phyloP scores from a whole-genome alignment of 53 echinoderm and acorn worm genomes.

The Astropecten irregularis region DNA sequence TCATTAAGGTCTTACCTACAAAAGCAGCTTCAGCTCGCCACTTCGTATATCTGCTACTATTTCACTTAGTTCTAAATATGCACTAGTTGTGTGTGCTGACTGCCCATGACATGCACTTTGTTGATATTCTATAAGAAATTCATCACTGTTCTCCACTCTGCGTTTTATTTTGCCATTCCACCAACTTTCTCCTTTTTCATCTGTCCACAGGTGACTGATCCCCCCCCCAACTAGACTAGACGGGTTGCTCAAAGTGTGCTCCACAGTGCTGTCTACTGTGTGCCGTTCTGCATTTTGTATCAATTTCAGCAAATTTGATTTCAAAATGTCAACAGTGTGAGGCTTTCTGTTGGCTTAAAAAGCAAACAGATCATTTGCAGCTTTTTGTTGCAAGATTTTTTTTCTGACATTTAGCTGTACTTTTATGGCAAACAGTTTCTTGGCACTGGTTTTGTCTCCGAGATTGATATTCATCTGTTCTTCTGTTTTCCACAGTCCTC shows the following conservation, averaged over 20 bases:
- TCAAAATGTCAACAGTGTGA: slow-evolving; percentile 15
- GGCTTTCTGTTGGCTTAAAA: slow-evolving; percentile 25
- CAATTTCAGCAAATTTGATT: slow-evolving; percentile 18
- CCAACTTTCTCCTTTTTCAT: slow-evolving; percentile 31
- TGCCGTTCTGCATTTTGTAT: slow-evolving; percentile 8
- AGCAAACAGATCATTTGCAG: slow-evolving; percentile 23
- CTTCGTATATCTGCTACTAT: slow-evolving; percentile 18
- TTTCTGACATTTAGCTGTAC: slow-evolving; percentile 25
- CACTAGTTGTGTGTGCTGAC: background rate
- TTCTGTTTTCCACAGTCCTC: slow-evolving; percentile 18
- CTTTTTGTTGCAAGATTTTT: slow-evolving; percentile 42
- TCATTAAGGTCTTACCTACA: background rate
- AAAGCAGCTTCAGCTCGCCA: slow-evolving; percentile 16
- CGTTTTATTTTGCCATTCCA: slow-evolving; percentile 5
- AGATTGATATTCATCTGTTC: slow-evolving; percentile 12
- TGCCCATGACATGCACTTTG: background rate
- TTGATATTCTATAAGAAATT: slow-evolving; percentile 10
- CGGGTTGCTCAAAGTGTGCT: slow-evolving; percentile 14
- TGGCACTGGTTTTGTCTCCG: slow-evolving; percentile 8
- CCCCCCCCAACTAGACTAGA: slow-evolving; percentile 14
- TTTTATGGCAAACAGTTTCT: slow-evolving; percentile 27
- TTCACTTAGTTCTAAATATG: slow-evolving; percentile 10
- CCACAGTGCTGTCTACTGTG: background rate
- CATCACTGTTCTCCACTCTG: background rate
- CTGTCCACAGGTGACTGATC: slow-evolving; percentile 29